Base-by-base conservation (phyloP, 2,797 vertebrate species). In the Molossus alvarezi region DNA sequence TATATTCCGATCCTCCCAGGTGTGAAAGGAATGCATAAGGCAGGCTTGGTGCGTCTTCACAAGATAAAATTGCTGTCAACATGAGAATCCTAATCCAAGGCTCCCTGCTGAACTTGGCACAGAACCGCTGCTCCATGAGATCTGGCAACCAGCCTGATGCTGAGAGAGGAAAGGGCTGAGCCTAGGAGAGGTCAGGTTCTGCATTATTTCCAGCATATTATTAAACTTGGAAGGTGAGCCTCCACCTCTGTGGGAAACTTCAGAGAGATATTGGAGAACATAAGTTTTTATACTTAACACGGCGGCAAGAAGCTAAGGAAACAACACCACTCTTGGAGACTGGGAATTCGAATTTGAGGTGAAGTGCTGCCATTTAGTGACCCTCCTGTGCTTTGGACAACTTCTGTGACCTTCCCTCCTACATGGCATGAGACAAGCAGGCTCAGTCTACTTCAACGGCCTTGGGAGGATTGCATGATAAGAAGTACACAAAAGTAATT, bases 21-120 rank as follows among this genome's bases (percentile, higher is more conserved):
- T 97, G 75, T 80, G 84, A 85, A 91, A 72, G 86, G 86, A 95
- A 82, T 33, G 48, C 3, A 15, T 58, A 69, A 86, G 86, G n/a
- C 64, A 65, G 77, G 10, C 29, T 73, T 53, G 73, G 65, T 88
- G 53, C 72, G 45, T 79, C 90, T 76, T 95, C 87, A 86, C 88
- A 58, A 94, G 77, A 93, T 73, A 95, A 95, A 96, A 88, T 14
- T 71, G 67, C 69, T 95, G 72, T 91, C 96, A 88, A 69, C 51
- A 13, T 57, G 67, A 88, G 92, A 89, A 69, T 79, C 58, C 79
- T 89, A 79, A 95, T 87, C 75, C 75, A 60, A 13, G 29, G 83
- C 80, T 92, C 82, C 80, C 94, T 91, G 88, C 83, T 91, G 95
- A 91, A 81, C 45, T 62, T 77, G 90, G 85, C 94, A 64, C 53